Conservation (phyloP, 1,140 invertebrate species). For the Mycetomoellerius zeteki region DNA sequence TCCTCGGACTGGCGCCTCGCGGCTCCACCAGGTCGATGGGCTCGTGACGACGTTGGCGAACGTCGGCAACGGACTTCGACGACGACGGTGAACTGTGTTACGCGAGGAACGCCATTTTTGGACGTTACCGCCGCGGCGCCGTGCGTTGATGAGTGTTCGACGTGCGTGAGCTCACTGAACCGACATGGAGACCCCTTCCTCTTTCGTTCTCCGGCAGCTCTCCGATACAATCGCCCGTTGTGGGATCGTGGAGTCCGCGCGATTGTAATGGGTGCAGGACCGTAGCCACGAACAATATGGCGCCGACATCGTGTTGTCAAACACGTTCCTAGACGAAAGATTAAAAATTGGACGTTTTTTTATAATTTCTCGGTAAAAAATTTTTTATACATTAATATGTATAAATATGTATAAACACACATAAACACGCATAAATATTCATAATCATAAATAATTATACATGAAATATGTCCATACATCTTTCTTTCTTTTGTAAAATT, state of each 20-base stretch:
- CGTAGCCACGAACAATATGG: slow-evolving; percentile 22
- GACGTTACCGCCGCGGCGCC: slow-evolving; percentile 60
- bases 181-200: slow-evolving; percentile 72
- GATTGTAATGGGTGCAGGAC: slow-evolving; percentile 49
- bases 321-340: background rate
- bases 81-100: slow-evolving; percentile 60
- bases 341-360: background rate
- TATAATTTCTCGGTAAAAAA: no score
- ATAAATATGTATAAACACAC: no score
- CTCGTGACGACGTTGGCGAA: slow-evolving; percentile 23
- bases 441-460: no score
- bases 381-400: no score
- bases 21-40: slow-evolving; percentile 5
- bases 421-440: no score
- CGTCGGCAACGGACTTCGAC: background rate
- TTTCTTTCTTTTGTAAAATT: no score
- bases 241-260: slow-evolving; percentile 64
- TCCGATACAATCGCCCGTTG: slow-evolving; percentile 62
- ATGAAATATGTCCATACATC: no score
- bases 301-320: background rate
- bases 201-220: slow-evolving; percentile 35
- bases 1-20: slow-evolving; percentile 5
- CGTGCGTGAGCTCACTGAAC: slow-evolving; percentile 81
- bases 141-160: slow-evolving; percentile 73
- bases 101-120: slow-evolving; percentile 82